Percentiles rank a stretch among this genome's conserved stretches.
Conservation (phyloP, 2,113 vertebrate species). For the Rhinogobius similis region DNA sequence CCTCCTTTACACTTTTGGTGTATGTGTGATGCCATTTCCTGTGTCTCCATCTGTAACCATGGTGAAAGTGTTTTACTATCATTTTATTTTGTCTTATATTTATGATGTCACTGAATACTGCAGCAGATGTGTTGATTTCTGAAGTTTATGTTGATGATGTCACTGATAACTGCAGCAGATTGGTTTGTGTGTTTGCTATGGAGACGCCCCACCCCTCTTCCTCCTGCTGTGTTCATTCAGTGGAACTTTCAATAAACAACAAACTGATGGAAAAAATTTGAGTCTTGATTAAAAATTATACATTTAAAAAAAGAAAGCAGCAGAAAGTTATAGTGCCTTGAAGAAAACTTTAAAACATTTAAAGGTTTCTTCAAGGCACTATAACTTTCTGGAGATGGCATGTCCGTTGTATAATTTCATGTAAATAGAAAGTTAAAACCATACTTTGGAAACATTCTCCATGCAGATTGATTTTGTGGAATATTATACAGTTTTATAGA, state of each 20-base stretch:
- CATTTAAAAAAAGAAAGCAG: background rate
- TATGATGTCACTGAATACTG: conserved; percentile 10
- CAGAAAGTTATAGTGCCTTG: too few species aligned
- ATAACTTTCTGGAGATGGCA: too few species aligned
- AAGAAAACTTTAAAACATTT: too few species aligned
- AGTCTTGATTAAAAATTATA: background rate
- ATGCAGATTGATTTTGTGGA: too few species aligned
- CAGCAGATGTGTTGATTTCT: conserved; percentile 29
- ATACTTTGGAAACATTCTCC: too few species aligned
- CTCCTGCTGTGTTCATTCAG: conserved; percentile 48
- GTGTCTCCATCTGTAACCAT: conserved; percentile 60
- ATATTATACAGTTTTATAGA: too few species aligned
- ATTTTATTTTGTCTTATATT: conserved; percentile 1
- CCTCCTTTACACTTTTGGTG: background rate
- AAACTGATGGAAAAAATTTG: conserved; percentile 13
- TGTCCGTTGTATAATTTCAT: too few species aligned
- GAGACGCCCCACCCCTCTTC: conserved; percentile 26
- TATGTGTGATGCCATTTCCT: conserved; percentile 61
- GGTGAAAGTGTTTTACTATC: conserved; percentile 48
- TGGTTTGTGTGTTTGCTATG: conserved; percentile 62
- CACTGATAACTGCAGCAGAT: conserved; percentile 31
- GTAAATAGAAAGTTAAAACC: too few species aligned
- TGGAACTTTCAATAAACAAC: conserved; percentile 68
- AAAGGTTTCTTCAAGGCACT: too few species aligned
- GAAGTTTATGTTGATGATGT: background rate